Conservation (phyloP, 2,797 vertebrate species). For the Fringilla coelebs region DNA sequence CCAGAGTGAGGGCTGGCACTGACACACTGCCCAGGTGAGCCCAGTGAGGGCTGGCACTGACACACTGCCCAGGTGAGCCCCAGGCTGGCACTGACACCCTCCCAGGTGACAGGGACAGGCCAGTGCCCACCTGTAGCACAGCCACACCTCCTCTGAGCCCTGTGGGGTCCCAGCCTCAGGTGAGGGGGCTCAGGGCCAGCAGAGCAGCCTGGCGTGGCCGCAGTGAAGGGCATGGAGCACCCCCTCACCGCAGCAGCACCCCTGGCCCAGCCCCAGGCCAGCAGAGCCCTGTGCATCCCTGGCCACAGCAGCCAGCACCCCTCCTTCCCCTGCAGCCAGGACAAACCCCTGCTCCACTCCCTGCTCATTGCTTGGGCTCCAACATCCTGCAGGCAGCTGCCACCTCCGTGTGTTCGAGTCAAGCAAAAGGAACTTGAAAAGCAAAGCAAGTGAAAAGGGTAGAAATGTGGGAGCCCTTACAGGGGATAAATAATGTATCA, state of each 20-base stretch:
- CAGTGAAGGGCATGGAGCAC: rapidly evolving
- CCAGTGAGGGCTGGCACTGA: no score
- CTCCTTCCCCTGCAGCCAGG: neutral
- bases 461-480: neutral
- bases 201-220: rapidly evolving
- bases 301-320: neutral
- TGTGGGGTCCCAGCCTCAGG: rapidly evolving
- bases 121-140: rapidly evolving
- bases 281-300: neutral
- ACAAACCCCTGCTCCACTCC: neutral
- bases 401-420: neutral
- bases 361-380: neutral
- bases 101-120: rapidly evolving
- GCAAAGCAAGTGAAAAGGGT: neutral
- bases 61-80: no score
- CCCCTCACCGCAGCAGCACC: neutral
- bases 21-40: no score
- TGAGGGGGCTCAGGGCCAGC: neutral
- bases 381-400: neutral
- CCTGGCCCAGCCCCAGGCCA: no score
- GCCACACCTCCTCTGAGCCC: rapidly evolving
- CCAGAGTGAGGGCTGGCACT: no score
- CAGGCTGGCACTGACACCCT: no score
- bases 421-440: neutral
- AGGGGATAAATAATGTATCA: neutral